Evolutionary conservation across 2,888 invertebrate genomes (phyloP).

Genomic region (Deilephila elpenor): DNA sequence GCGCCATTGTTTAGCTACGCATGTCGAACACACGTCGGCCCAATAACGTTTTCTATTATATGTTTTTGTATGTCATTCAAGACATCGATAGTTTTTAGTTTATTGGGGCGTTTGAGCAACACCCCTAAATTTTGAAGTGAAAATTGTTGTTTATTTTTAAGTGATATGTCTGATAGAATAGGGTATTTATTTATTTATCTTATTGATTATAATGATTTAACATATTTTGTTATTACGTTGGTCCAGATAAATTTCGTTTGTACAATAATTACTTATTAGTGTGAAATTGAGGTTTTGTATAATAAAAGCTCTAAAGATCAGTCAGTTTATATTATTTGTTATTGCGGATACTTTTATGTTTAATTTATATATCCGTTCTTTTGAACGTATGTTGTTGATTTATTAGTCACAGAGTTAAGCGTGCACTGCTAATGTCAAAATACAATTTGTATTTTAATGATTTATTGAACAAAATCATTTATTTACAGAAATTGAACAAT

Average conservation of each 20-base stretch:
- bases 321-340: background rate
- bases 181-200: too few species aligned
- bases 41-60: conserved; percentile 58
- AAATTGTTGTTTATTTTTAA: conserved; percentile 5
- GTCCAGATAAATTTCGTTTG: too few species aligned
- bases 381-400: background rate
- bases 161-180: background rate
- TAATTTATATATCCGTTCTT: background rate
- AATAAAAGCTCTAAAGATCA: background rate
- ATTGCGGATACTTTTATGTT: background rate
- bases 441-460: too few species aligned
- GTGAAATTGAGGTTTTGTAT: background rate
- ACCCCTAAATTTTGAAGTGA: conserved; percentile 12
- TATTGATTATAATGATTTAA: too few species aligned
- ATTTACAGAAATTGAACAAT: too few species aligned
- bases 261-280: too few species aligned
- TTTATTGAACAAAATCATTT: too few species aligned
- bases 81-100: conserved; percentile 28
- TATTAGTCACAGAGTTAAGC: background rate
- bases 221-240: too few species aligned
- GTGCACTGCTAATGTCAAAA: too few species aligned
- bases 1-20: conserved; percentile 72
- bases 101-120: conserved; percentile 9
- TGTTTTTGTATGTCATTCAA: conserved; percentile 55
- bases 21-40: conserved; percentile 64